Conservation (phyloP, 2,888 invertebrate species). For the Polylopha cassiicola region DNA sequence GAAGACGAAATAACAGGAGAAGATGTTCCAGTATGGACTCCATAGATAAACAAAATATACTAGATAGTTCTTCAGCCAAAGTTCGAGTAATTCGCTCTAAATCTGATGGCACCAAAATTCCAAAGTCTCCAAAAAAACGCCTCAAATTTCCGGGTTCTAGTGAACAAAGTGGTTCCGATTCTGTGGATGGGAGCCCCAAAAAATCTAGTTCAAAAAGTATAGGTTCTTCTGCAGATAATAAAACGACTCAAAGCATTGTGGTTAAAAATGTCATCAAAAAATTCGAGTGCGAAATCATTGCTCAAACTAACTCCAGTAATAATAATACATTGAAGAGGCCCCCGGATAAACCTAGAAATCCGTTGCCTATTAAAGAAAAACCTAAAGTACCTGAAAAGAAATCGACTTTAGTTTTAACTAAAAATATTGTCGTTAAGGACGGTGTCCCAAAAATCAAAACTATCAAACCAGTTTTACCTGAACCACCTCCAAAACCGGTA, state of each 20-base stretch:
- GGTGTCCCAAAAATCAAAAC: constrained; percentile 72
- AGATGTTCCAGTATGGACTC: constrained; percentile 72
- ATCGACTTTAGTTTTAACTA: constrained; percentile 70
- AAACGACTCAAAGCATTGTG: constrained; percentile 42
- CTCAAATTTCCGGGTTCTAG: constrained; percentile 56
- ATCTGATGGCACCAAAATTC: constrained; percentile 66
- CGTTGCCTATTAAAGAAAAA: constrained; percentile 62
- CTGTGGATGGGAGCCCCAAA: constrained; percentile 55
- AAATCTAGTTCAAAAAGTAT: constrained; percentile 32
- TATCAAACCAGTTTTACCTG: constrained; percentile 48
- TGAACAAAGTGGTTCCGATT: constrained; percentile 61
- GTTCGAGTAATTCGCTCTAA: constrained; percentile 63
- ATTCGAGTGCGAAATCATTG: constrained; percentile 69
- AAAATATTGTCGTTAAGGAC: constrained; percentile 72
- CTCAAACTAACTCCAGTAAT: constrained; percentile 42
- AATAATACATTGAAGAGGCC: constrained; percentile 57
- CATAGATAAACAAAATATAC: constrained; percentile 54
- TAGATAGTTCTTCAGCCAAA: constrained; percentile 49
- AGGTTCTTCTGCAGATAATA: constrained; percentile 34
- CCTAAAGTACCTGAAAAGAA: constrained; percentile 80
- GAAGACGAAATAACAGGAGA: constrained; percentile 68
- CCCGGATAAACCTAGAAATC: constrained; percentile 49
- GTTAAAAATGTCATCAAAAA: constrained; percentile 70
- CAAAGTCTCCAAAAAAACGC: constrained; percentile 61
- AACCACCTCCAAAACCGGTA: constrained; percentile 35